Conservation (phyloP, 1,140 invertebrate genomes). For the Macrostomum lignano region DNA sequence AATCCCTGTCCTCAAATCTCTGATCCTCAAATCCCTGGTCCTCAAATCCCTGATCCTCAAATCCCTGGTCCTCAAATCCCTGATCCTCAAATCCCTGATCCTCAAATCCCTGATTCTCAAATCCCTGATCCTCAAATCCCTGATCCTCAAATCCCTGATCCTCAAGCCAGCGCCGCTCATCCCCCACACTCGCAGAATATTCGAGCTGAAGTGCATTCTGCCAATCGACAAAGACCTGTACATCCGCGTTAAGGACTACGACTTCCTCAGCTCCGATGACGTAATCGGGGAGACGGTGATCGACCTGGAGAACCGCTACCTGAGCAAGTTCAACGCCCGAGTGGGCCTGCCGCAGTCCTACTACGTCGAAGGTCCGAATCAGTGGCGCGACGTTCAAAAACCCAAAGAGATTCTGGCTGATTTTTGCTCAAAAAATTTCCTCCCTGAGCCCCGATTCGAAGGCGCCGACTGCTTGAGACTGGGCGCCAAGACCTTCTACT, state of each 20-base stretch:
- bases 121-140: too few relatives aligned
- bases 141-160: too few relatives aligned
- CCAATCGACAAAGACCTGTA: constrained; percentile 27
- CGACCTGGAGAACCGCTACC: constrained; percentile 30
- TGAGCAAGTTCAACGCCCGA: constrained; percentile 27
- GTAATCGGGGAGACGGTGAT: constrained; percentile 30
- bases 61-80: too few relatives aligned
- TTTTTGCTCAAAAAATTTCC: constrained; percentile 16
- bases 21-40: too few relatives aligned
- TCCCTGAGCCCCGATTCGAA: constrained; percentile 15
- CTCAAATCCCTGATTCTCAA: too few relatives aligned
- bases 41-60: too few relatives aligned
- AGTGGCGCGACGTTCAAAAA: constrained; percentile 25
- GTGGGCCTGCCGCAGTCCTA: constrained; percentile 27
- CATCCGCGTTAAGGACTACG: constrained; percentile 29
- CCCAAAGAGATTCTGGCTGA: constrained; percentile 23
- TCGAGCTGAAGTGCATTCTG: constrained; percentile 26
- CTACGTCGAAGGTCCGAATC: constrained; percentile 17
- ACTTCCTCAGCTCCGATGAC: constrained; percentile 27
- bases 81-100: too few relatives aligned
- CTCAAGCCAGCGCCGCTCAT: too few relatives aligned
- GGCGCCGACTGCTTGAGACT: constrained; percentile 9
- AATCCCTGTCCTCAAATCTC: too few relatives aligned
- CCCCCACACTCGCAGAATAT: too few relatives aligned
- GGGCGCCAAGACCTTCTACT: constrained; percentile 1